These are phyloP conservation scores for Neoseiulus cucumeris DNA, from an alignment of 1,140 invertebrate species.

Conservation along the genomic window DNA sequence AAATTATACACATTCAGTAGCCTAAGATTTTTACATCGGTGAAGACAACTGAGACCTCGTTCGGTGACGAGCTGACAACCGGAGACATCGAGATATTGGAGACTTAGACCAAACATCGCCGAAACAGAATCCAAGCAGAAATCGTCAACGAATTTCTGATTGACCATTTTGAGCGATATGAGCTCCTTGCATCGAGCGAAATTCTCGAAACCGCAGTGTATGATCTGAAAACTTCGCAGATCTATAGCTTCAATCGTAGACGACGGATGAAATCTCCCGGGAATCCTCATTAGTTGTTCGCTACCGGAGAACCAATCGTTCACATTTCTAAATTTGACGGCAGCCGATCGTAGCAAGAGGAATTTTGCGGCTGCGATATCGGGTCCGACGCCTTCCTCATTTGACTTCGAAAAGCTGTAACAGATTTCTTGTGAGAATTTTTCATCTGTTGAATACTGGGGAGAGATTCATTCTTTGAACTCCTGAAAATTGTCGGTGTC, in stretches of 20 bases:
- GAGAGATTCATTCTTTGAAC: no score
- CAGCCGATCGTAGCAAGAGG: conserved; percentile 40
- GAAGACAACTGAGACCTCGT: conserved; percentile 31
- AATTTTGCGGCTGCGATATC: conserved; percentile 57
- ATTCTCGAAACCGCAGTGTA: conserved; percentile 47
- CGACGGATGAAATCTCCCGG: conserved; percentile 34
- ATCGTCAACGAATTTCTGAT: conserved; percentile 44
- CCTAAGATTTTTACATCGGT: not conserved
- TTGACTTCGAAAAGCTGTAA: no score
- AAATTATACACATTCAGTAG: not conserved
- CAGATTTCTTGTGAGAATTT: no score
- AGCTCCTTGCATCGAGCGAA: conserved; percentile 33
- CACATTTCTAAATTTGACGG: conserved; percentile 40
- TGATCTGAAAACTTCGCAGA: conserved; percentile 36
- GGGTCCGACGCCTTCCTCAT: conserved; percentile 30
- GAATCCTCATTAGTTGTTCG: conserved; percentile 23
- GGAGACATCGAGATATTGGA: conserved; percentile 51
- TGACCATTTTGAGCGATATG: conserved; percentile 41
- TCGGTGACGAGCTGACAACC: conserved; percentile 42
- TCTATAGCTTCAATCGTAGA: conserved; percentile 45
- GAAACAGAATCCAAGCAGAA: conserved; percentile 47
- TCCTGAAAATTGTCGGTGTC: no score
- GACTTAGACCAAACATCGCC: conserved; percentile 32
- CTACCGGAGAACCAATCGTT: conserved; percentile 27
- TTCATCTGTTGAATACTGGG: no score